These are phyloP conservation scores for Scotopteryx bipunctaria DNA, from an alignment of 2,888 invertebrate genomes.

Conservation along the genomic window DNA sequence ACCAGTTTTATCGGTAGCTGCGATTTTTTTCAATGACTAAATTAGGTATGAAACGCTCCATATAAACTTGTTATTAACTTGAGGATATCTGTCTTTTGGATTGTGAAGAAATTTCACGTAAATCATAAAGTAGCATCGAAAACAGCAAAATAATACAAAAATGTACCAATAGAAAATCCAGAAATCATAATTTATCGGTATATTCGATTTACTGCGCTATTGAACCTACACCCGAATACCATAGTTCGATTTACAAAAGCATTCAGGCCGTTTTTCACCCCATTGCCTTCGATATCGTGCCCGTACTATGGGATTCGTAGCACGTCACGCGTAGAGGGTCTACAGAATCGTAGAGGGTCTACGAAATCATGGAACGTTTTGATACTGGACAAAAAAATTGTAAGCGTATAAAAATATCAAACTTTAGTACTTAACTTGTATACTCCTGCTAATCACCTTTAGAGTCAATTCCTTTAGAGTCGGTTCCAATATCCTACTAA, in stretches of 20 bases:
- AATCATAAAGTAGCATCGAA: not conserved
- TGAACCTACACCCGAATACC: slow-evolving; percentile 14
- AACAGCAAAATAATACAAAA: not conserved
- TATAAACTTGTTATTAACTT: no score
- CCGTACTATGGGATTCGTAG: slow-evolving; percentile 26
- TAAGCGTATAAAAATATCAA: not conserved
- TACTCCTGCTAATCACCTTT: no score
- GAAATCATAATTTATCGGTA: slow-evolving; percentile 9
- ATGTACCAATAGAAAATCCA: slow-evolving; percentile 1
- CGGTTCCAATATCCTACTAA: no score
- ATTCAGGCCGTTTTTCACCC: slow-evolving; percentile 17
- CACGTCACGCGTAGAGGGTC: slow-evolving; percentile 31
- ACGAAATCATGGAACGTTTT: no score
- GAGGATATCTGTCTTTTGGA: no score
- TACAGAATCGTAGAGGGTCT: slow-evolving; percentile 16
- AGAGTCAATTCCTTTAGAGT: no score
- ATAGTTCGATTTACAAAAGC: slow-evolving; percentile 12
- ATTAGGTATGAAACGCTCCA: no score
- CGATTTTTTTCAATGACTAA: no score
- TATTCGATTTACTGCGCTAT: slow-evolving; percentile 11
- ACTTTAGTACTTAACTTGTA: no score
- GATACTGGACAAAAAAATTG: slow-evolving; percentile 7
- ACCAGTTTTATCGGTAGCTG: no score
- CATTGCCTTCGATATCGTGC: slow-evolving; percentile 18
- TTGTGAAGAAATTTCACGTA: no score